Evolutionary conservation across 92 coral and sea anemone genomes (phyloP).

Genomic region (Heliopora coerulea): DNA sequence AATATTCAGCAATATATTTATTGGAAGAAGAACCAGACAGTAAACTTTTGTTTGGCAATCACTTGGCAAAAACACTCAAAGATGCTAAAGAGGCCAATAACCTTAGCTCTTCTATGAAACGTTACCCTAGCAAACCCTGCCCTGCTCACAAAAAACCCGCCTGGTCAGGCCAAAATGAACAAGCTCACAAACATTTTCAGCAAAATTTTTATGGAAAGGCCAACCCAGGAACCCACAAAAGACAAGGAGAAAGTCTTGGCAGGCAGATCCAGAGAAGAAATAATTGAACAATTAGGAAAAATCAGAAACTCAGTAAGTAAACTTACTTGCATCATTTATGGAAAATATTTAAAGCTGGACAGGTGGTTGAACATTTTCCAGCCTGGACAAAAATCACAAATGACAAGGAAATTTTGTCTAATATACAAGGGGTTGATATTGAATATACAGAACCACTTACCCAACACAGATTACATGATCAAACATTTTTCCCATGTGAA

Average conservation of each 20-base stretch:
- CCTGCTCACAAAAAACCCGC: neutral
- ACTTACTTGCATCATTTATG: too few species aligned
- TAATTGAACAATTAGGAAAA: conserved; percentile 15
- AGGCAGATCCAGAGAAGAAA: too few species aligned
- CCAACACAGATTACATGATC: neutral
- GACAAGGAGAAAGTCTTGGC: too few species aligned
- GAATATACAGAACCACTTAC: conserved; percentile 31
- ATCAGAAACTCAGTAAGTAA: conserved; percentile 41
- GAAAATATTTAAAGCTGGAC: too few species aligned
- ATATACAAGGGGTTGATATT: conserved; percentile 22
- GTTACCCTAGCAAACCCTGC: neutral
- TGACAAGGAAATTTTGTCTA: too few species aligned
- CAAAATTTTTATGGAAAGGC: conserved; percentile 37
- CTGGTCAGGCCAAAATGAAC: neutral
- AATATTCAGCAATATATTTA: conserved; percentile 21
- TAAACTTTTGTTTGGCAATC: conserved; percentile 40
- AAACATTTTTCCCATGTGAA: too few species aligned
- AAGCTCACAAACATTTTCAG: neutral
- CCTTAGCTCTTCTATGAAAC: neutral
- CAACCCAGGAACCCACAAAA: too few species aligned
- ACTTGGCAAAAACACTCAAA: conserved; percentile 35
- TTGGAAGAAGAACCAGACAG: conserved; percentile 26
- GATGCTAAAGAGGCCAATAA: too few species aligned
- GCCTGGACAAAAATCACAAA: too few species aligned
- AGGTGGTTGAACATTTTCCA: too few species aligned